Evolutionary conservation across 1,140 invertebrate species (phyloP).

Genomic region (Glossosoma conforme): DNA sequence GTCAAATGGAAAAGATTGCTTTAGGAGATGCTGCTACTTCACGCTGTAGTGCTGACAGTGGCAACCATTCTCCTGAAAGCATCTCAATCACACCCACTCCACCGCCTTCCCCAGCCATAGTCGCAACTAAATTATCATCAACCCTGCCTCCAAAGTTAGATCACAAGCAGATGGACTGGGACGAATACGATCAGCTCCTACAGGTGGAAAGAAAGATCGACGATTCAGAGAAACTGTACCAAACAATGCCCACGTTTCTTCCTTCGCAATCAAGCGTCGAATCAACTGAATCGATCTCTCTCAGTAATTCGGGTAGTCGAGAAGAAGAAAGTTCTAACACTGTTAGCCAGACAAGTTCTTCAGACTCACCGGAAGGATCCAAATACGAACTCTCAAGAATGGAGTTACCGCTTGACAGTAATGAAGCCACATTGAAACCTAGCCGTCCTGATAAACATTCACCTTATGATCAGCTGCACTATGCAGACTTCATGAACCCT

Average conservation of each 20-base stretch:
- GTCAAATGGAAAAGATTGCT: conserved; percentile 20
- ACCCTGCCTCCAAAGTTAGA: conserved; percentile 66
- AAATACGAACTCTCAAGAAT: conserved; percentile 27
- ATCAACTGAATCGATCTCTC: conserved; percentile 34
- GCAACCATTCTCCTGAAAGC: conserved; percentile 23
- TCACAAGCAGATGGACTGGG: conserved; percentile 61
- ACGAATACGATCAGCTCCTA: conserved; percentile 64
- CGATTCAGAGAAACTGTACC: conserved; percentile 62
- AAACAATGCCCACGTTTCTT: conserved; percentile 65
- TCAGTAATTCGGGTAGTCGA: conserved; percentile 34
- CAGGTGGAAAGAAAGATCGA: conserved; percentile 64
- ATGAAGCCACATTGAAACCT: conserved; percentile 32
- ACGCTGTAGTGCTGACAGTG: conserved; percentile 25
- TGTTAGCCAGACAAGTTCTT: conserved; percentile 35
- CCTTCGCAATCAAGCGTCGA: conserved; percentile 53
- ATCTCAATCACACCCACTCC: conserved; percentile 26
- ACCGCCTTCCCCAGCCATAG: conserved; percentile 44
- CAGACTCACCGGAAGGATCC: conserved; percentile 34
- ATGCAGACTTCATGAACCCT: conserved; percentile 9
- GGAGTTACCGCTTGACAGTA: conserved; percentile 20
- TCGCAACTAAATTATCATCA: conserved; percentile 51
- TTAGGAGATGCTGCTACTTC: conserved; percentile 9
- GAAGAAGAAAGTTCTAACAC: conserved; percentile 35
- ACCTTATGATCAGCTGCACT: conserved; percentile 10
- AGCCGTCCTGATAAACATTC: conserved; percentile 34